Evolutionary conservation across 2,797 vertebrate species (phyloP), one percentile per base, ranked within the genome.

Genomic region (Notoglanidium macrostoma): DNA sequence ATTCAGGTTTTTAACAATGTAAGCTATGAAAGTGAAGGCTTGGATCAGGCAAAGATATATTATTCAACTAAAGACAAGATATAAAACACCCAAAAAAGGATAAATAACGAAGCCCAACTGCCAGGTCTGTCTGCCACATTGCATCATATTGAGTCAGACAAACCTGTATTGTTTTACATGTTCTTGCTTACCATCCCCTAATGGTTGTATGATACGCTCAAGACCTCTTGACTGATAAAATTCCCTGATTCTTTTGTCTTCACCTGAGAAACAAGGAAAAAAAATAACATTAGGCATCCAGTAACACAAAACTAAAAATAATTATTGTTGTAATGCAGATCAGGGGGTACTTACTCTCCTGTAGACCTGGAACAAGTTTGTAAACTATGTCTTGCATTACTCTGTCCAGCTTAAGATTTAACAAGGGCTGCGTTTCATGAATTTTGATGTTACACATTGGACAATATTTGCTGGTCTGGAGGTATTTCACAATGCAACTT

Each of bases 371-470:
- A 86, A 99, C 98, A 92, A 99, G 96, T 93, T 99, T 99, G 95
- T 97, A 99, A 90, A 99, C 98, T 0, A 99, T 98, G 93, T 99
- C 98, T 92, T 99, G 98, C 98, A 99, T 99, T 92, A 99, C 98
- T 23, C 98, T 95, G 91, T 99, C 98, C 94, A 99, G 94, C 89
- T 99, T 99, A 85, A 99, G 98, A 95, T 99, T 99, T 91, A 99
- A 96, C 90, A 99, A 94, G 0, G 98, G 98, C 93, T 99, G 98
- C 0, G 98, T 99, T 96, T 99, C 98, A 0, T 99, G 98, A 94
- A 99, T 99, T 95, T 99, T 99, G 93, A 99, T 99, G 96, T 99
- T 99, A 94, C 98, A 99, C 97, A 99, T 97, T n/a, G 98, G 98
- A 94, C 98, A 99, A 88, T 99, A 99, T 92, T 99, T 99, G 96